Evolutionary conservation across 2,888 invertebrate genomes (phyloP).

Genomic region (Andrena hattorfiana): DNA sequence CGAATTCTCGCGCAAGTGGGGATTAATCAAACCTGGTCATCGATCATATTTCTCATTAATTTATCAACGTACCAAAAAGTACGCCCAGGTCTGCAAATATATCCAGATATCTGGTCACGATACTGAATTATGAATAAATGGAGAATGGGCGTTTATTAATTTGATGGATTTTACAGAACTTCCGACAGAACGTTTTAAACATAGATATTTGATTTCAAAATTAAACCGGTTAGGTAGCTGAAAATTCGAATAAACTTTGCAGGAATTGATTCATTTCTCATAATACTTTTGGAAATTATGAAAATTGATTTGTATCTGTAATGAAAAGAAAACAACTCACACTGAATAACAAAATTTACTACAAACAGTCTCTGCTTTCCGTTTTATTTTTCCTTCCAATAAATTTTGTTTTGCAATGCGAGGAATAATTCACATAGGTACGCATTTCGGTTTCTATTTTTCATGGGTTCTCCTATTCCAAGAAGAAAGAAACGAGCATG

Average conservation of each 20-base stretch:
- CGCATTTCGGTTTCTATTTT: slow-evolving; percentile 24
- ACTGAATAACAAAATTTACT: neutral
- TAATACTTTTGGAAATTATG: no score
- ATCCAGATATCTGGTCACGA: neutral
- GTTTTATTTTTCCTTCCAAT: neutral
- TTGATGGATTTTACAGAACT: neutral
- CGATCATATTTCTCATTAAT: slow-evolving; percentile 5
- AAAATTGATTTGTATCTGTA: no score
- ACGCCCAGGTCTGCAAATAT: no score
- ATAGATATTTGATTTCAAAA: no score
- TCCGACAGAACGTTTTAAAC: no score
- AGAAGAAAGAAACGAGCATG: slow-evolving; percentile 34
- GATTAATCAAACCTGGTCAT: slow-evolving; percentile 23
- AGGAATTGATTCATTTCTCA: neutral
- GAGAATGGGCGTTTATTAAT: neutral
- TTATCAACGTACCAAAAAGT: slow-evolving; percentile 1
- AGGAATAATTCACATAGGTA: neutral
- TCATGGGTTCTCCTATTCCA: neutral
- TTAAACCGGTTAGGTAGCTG: no score
- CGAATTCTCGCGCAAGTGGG: neutral
- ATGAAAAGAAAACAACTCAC: neutral
- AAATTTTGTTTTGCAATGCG: neutral
- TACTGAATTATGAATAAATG: neutral
- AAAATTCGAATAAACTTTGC: neutral
- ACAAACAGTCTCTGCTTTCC: neutral